Evolutionary conservation across 2,888 invertebrate species (phyloP).

Genomic region (Eristalinus aeneus): DNA sequence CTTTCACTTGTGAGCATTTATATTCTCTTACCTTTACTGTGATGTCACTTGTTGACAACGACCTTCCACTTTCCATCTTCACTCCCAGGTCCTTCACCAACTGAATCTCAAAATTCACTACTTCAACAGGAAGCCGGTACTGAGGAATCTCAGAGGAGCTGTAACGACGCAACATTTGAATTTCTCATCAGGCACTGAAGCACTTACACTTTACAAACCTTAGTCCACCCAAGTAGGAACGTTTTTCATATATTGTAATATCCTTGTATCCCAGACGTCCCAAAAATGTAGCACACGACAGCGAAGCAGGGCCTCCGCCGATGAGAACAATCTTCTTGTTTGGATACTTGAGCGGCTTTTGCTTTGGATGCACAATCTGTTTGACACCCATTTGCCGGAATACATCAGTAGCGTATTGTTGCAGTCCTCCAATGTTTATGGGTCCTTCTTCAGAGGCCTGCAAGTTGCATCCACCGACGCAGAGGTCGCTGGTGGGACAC

Average conservation of each 20-base stretch:
- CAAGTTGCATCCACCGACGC: constrained; percentile 98
- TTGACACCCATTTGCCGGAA: constrained; percentile 97
- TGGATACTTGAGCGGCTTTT: constrained; percentile 80
- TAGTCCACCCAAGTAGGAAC: constrained; percentile 93
- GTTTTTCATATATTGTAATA: constrained; percentile 95
- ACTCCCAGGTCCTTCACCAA: constrained; percentile 96
- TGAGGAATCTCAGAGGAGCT: constrained; percentile 98
- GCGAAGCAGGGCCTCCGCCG: constrained; percentile 97
- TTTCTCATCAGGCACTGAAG: neutral
- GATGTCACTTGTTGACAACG: constrained; percentile 87
- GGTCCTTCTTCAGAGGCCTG: constrained; percentile 98
- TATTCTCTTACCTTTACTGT: constrained; percentile 84
- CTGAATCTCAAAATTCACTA: constrained; percentile 95
- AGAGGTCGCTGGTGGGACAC: constrained; percentile 98
- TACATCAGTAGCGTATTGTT: constrained; percentile 98
- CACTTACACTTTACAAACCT: constrained; percentile 82
- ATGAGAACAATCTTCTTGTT: constrained; percentile 89
- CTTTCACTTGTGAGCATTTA: neutral
- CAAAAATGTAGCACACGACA: constrained; percentile 97
- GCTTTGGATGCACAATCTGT: constrained; percentile 90
- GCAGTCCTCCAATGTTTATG: constrained; percentile 98
- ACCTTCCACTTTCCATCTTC: constrained; percentile 88
- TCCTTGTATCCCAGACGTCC: constrained; percentile 95
- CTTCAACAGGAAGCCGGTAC: constrained; percentile 95
- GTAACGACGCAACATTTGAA: constrained; percentile 16